Conservation (phyloP, 2,113 vertebrate species). For the Tragulus kanchil region DNA sequence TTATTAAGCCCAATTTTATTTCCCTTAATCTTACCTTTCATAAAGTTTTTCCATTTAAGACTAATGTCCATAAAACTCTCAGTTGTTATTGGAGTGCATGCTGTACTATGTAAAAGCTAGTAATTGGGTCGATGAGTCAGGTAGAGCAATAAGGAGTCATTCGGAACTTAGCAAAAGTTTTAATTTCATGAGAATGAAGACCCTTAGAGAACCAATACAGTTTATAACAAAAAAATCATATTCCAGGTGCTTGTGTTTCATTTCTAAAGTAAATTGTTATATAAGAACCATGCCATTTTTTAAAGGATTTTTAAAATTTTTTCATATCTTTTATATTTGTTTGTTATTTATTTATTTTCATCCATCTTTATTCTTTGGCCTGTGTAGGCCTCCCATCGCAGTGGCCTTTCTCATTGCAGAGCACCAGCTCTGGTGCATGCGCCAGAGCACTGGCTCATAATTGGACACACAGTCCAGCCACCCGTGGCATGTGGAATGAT, state of each 20-base stretch:
- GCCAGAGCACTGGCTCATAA: too few relatives aligned
- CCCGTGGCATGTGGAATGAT: too few relatives aligned
- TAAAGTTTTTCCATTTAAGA: not conserved
- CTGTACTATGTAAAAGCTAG: constrained; percentile 5
- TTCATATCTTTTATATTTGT: too few relatives aligned
- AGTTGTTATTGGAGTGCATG: not conserved
- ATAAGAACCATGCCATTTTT: not conserved
- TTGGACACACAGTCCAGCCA: too few relatives aligned
- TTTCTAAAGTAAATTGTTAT: constrained; percentile 23
- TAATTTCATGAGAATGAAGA: constrained; percentile 29
- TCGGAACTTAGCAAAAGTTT: constrained; percentile 65
- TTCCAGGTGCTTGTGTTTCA: constrained; percentile 7
- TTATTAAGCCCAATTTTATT: not conserved
- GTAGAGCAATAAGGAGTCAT: constrained; percentile 25
- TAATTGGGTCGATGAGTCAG: constrained; percentile 61
- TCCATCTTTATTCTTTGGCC: too few relatives aligned
- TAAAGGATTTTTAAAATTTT: too few relatives aligned
- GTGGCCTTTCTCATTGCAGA: too few relatives aligned
- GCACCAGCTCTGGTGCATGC: too few relatives aligned
- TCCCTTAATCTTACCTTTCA: constrained; percentile 19
- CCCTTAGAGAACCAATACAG: constrained; percentile 3
- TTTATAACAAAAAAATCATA: not conserved
- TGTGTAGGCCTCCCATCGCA: too few relatives aligned
- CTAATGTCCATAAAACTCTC: not conserved
- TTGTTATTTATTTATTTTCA: too few relatives aligned